Evolutionary conservation across 2,888 invertebrate genomes (phyloP), one percentile per base, ranked within the genome.

Genomic region (Globia sparganii): DNA sequence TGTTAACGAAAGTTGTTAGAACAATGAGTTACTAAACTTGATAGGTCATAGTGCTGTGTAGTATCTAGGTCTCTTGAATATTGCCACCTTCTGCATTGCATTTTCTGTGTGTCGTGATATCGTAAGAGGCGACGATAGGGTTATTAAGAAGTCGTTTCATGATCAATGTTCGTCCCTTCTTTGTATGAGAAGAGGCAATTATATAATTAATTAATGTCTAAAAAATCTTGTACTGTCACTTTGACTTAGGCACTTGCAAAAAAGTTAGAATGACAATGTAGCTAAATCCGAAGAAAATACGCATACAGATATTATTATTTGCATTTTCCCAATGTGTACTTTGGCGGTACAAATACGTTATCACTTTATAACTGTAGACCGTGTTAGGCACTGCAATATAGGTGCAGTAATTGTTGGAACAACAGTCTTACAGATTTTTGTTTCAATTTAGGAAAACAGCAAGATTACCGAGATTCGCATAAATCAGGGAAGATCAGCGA

Each of bases 1-100:
- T 49, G 46, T 82, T n/a, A 34, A 76, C n/a, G 77, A 78, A 64
- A 78, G 83, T 83, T 59, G 77, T 78, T 65, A 8, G 21, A 83
- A 83, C 83, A 65, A 65, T 83, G 28, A 64, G 46, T 83, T 34
- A 28, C 25, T 18, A 58, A 34, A 84, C 49, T 64, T 34, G 13
- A 70, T 53, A 62, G 46, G 62, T 49, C 56, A 49, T 34, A 70
- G 61, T 53, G 64, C 9, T 46, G 31, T 61, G 40, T 49, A 34
- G 46, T 61, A 53, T 62, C 53, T 74, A 65, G 46, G 37, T 65
- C 25, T 84, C 28, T 46, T 62, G 8, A 58, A 61, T 81, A 40
- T 40, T 49, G 75, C 25, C 28, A 46, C n/a, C 25, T 40, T n/a
- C n/a, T n/a, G n/a, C 34, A 73, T n/a, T n/a, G 59, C 3, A 64